phyloP scores from a whole-genome alignment of 2,113 vertebrate genomes.

The Chamaea fasciata region DNA sequence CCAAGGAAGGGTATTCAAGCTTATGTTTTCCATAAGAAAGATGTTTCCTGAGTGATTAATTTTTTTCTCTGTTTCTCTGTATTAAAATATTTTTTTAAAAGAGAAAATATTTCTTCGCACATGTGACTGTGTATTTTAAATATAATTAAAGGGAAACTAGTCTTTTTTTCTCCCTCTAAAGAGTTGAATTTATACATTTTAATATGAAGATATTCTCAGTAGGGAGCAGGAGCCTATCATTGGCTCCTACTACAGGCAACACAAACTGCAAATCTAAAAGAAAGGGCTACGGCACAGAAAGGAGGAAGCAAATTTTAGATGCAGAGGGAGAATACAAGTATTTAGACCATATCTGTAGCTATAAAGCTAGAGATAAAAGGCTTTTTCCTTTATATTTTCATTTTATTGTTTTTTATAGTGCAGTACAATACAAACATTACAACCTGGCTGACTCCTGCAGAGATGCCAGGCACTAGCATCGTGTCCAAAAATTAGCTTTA shows the following conservation, averaged over 20 bases:
- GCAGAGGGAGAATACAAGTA: constrained; percentile 44
- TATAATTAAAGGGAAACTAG: constrained; percentile 64
- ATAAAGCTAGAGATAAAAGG: constrained; percentile 62
- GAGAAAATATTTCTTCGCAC: neutral
- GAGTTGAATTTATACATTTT: constrained; percentile 72
- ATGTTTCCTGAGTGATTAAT: neutral
- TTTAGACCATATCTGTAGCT: constrained; percentile 65
- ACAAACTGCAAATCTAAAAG: constrained; percentile 67
- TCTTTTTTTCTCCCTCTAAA: constrained; percentile 22
- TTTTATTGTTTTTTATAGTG: constrained; percentile 63
- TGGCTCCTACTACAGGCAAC: constrained; percentile 67
- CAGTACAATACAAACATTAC: constrained; percentile 67
- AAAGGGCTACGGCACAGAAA: constrained; percentile 46
- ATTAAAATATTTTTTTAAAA: neutral
- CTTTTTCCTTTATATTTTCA: constrained; percentile 56
- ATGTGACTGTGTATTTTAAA: constrained; percentile 38
- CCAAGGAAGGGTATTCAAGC: constrained; percentile 32
- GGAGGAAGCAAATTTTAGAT: constrained; percentile 28
- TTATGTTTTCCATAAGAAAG: constrained; percentile 50
- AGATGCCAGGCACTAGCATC: constrained; percentile 71
- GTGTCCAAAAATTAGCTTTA: constrained; percentile 78
- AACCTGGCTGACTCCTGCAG: constrained; percentile 69
- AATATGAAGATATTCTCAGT: constrained; percentile 72
- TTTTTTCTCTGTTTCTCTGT: neutral
- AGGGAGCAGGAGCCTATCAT: constrained; percentile 65